A percentile compares a stretch with the other conserved stretches of the same genome.
Evolutionary conservation across 2,113 vertebrate species (phyloP).

Genomic region (Chaetorhynchus papuensis): DNA sequence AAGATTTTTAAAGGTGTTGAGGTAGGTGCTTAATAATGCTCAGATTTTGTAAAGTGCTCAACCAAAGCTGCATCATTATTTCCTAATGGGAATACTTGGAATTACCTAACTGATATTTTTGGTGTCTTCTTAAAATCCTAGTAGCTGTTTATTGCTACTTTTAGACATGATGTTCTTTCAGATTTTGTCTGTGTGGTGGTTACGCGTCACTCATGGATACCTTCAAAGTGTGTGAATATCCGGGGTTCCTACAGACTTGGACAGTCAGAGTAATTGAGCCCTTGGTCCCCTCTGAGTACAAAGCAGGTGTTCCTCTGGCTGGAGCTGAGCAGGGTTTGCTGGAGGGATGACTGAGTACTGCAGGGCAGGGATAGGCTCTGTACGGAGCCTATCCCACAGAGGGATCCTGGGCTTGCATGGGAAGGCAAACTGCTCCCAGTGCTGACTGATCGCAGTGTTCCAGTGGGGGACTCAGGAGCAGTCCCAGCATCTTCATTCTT

Average conservation of each 20-base stretch:
- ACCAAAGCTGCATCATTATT: neutral
- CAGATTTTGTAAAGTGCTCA: neutral
- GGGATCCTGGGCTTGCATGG: neutral
- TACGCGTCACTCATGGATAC: neutral
- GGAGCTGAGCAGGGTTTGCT: neutral
- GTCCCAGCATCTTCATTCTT: neutral
- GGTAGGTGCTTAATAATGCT: neutral
- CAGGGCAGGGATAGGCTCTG: neutral
- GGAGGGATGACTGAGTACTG: neutral
- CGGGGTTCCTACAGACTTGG: accelerated
- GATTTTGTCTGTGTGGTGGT: neutral
- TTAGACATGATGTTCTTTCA: neutral
- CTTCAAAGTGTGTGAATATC: neutral
- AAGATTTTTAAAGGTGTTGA: neutral
- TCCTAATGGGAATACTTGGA: neutral
- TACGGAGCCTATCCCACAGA: neutral
- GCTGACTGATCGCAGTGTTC: accelerated
- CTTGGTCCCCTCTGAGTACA: accelerated
- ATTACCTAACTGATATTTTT: neutral
- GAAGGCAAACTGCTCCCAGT: neutral
- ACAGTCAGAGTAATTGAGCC: neutral
- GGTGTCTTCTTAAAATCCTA: neutral
- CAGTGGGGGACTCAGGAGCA: accelerated
- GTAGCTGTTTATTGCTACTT: neutral
- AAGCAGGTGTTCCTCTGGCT: neutral